These are phyloP conservation scores for Caenorhabditis brenneri DNA, from an alignment of 1,140 invertebrate genomes.

Conservation along the genomic window DNA sequence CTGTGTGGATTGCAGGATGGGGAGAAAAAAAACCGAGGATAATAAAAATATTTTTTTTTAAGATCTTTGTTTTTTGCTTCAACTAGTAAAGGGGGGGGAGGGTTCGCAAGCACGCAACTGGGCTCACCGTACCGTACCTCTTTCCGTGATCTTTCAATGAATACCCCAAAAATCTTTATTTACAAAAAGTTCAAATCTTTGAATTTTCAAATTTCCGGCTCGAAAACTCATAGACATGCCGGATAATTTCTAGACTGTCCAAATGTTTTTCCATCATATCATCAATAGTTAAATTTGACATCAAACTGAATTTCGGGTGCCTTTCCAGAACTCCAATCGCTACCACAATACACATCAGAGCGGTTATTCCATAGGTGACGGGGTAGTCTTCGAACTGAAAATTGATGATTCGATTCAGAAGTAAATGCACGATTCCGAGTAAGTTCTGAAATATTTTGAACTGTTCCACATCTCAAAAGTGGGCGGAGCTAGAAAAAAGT, in stretches of 20 bases:
- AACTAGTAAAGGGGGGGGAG: neutral
- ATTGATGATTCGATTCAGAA: too few species aligned
- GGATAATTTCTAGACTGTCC: neutral
- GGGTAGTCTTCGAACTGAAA: constrained; percentile 43
- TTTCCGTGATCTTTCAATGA: too few species aligned
- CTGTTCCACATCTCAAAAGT: too few species aligned
- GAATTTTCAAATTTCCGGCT: neutral
- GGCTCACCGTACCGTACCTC: too few species aligned
- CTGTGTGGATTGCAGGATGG: neutral
- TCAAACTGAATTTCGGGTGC: constrained; percentile 13
- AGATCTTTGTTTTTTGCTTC: too few species aligned
- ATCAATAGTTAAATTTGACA: neutral
- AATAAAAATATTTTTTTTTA: too few species aligned
- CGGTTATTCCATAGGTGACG: constrained; percentile 39
- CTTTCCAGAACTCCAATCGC: constrained; percentile 12
- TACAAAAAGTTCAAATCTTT: neutral
- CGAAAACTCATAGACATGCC: constrained; percentile 10
- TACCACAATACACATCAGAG: constrained; percentile 37
- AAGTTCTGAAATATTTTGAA: too few species aligned
- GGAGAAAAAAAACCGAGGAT: too few species aligned
- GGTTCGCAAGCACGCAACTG: too few species aligned
- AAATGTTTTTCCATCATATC: neutral
- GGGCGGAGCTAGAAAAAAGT: too few species aligned
- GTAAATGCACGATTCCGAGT: too few species aligned
- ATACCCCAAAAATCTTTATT: neutral